Evolutionary conservation across 2,888 invertebrate species (phyloP).

Genomic region (Eutolmus rufibarbis): DNA sequence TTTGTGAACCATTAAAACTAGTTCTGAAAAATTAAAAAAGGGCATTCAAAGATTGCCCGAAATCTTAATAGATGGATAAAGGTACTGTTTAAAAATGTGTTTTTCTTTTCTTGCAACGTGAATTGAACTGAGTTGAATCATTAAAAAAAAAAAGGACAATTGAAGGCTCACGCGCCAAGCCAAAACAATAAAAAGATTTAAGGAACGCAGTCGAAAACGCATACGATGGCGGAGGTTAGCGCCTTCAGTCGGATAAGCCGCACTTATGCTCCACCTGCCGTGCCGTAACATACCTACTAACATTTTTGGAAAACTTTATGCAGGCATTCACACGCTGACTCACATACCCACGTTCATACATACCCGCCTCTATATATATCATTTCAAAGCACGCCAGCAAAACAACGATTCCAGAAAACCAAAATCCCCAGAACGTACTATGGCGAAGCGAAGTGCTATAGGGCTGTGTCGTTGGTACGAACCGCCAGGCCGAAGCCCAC

Average conservation of each 20-base stretch:
- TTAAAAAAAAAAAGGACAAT: background rate
- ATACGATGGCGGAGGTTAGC: constrained; percentile 24
- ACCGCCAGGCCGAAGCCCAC: constrained; percentile 27
- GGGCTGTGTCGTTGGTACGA: background rate
- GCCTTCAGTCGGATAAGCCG: constrained; percentile 42
- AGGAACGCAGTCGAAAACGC: constrained; percentile 29
- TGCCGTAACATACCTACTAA: constrained; percentile 22
- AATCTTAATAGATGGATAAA: background rate
- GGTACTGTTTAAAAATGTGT: background rate
- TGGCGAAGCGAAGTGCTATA: background rate
- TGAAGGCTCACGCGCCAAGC: background rate
- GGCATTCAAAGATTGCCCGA: background rate
- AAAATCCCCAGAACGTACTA: constrained; percentile 42
- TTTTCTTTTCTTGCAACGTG: background rate
- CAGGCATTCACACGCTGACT: background rate
- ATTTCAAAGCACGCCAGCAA: constrained; percentile 43
- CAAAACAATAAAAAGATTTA: constrained; percentile 4
- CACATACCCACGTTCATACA: background rate
- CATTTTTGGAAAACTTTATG: constrained; percentile 10
- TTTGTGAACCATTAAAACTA: background rate
- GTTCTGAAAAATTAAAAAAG: background rate
- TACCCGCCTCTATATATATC: constrained; percentile 5
- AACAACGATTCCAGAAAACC: constrained; percentile 45
- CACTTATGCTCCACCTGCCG: constrained; percentile 43
- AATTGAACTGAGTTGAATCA: background rate